phyloP scores from a whole-genome alignment of 2,888 invertebrate genomes.

The Tricholauxania praeusta region DNA sequence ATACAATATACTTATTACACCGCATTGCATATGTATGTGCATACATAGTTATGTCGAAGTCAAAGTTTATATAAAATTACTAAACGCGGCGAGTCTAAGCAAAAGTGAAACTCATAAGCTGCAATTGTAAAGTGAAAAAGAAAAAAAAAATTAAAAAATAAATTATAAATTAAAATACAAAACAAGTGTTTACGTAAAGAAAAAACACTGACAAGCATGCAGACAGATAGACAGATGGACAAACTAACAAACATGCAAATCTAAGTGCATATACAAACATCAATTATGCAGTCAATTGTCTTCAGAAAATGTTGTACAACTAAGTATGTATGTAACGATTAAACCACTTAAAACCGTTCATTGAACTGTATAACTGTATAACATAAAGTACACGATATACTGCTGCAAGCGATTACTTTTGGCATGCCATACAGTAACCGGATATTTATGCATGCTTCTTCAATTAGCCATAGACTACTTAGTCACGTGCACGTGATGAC shows the following conservation, averaged over 20 bases:
- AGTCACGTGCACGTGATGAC: no score
- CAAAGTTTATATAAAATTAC: not conserved
- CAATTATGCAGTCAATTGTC: slow-evolving; percentile 13
- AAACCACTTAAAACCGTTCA: slow-evolving; percentile 12
- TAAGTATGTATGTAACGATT: no score
- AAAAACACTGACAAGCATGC: not conserved
- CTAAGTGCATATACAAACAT: not conserved
- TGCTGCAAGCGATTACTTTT: slow-evolving; percentile 17
- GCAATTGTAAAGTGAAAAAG: not conserved
- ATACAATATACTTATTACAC: no score
- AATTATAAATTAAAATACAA: slow-evolving; percentile 9
- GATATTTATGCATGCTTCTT: not conserved
- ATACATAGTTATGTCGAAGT: no score
- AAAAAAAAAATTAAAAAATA: slow-evolving; percentile 14
- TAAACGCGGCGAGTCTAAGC: not conserved
- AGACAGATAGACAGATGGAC: not conserved
- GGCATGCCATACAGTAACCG: not conserved
- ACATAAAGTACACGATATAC: not conserved
- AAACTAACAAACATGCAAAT: not conserved
- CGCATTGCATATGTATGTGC: no score
- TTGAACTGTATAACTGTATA: not conserved
- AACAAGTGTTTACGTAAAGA: slow-evolving; percentile 1
- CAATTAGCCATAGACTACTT: no score
- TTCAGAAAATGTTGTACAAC: not conserved
- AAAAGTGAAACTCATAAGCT: slow-evolving; percentile 28